phyloP scores from a whole-genome alignment of 2,888 invertebrate species.

The Philereme transversata region DNA sequence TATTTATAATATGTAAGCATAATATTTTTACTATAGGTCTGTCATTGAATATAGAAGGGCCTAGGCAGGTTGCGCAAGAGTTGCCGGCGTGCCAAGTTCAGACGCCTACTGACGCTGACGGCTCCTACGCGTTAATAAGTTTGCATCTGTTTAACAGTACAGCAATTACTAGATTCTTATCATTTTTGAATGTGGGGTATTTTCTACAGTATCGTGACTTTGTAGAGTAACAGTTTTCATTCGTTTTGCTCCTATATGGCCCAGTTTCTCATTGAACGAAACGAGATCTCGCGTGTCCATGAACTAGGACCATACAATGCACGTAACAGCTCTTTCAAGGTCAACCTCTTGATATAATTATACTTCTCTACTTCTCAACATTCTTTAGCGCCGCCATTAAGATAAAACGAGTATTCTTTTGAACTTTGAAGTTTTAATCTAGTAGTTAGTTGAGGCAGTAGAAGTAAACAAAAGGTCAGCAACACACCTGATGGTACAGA shows the following conservation, averaged over 20 bases:
- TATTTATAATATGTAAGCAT: conserved; percentile 15
- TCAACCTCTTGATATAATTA: conserved; percentile 41
- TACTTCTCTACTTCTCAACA: conserved; percentile 36
- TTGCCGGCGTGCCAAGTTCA: conserved; percentile 66
- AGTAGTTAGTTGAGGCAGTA: conserved; percentile 8
- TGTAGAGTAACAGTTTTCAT: conserved; percentile 22
- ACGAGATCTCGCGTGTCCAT: conserved; percentile 45
- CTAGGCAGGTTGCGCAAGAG: conserved; percentile 60
- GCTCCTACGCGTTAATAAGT: conserved; percentile 62
- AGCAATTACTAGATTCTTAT: conserved; percentile 28
- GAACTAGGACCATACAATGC: conserved; percentile 42
- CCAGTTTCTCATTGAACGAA: conserved; percentile 33
- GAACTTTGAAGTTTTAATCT: conserved; percentile 2
- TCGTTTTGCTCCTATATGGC: conserved; percentile 36
- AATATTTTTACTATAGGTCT: conserved; percentile 29
- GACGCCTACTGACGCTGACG: conserved; percentile 61
- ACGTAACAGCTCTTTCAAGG: conserved; percentile 48
- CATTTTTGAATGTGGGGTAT: conserved; percentile 13
- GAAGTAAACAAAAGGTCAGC: conserved; percentile 22
- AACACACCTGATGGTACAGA: conserved; percentile 17
- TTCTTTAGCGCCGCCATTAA: conserved; percentile 17
- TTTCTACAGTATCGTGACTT: conserved; percentile 5
- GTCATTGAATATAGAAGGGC: conserved; percentile 64
- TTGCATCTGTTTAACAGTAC: conserved; percentile 42
- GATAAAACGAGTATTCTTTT: conserved; percentile 14